These are phyloP conservation scores for Agriopis aurantiaria DNA, from an alignment of 2,888 invertebrate genomes.

Conservation along the genomic window DNA sequence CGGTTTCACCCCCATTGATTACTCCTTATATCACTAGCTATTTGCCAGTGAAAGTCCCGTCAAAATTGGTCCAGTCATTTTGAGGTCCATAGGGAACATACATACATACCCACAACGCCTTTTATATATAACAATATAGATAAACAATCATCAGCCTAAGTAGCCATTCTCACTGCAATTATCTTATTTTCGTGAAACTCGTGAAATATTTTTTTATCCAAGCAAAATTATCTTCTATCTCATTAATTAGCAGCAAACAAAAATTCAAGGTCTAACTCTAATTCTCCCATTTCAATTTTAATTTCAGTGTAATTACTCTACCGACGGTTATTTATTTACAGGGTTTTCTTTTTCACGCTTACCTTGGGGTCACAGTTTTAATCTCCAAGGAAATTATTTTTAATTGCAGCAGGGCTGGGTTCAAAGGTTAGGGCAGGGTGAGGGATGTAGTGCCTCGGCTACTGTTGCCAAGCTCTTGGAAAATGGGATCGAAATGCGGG, in stretches of 20 bases:
- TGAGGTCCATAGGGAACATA: too few relatives aligned
- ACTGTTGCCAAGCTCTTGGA: constrained; percentile 9
- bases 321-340: constrained; percentile 40
- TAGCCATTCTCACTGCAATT: not conserved
- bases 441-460: constrained; percentile 19
- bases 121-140: too few relatives aligned
- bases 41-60: too few relatives aligned
- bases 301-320: constrained; percentile 44
- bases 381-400: constrained; percentile 39
- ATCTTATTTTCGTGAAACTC: not conserved
- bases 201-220: constrained; percentile 12
- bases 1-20: too few relatives aligned
- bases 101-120: too few relatives aligned
- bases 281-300: constrained; percentile 45
- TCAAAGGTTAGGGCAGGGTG: constrained; percentile 23
- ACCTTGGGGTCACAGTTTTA: constrained; percentile 34
- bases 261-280: constrained; percentile 38
- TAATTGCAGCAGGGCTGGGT: constrained; percentile 35
- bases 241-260: constrained; percentile 44
- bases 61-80: too few relatives aligned
- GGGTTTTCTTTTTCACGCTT: constrained; percentile 32
- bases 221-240: constrained; percentile 20
- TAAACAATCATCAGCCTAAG: too few relatives aligned
- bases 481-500: not conserved
- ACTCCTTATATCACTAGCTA: too few relatives aligned